A percentile compares a stretch with the other conserved stretches of the same genome.
These are phyloP conservation scores for Cantharis nigra DNA, from an alignment of 2,888 invertebrate species.

Conservation along the genomic window DNA sequence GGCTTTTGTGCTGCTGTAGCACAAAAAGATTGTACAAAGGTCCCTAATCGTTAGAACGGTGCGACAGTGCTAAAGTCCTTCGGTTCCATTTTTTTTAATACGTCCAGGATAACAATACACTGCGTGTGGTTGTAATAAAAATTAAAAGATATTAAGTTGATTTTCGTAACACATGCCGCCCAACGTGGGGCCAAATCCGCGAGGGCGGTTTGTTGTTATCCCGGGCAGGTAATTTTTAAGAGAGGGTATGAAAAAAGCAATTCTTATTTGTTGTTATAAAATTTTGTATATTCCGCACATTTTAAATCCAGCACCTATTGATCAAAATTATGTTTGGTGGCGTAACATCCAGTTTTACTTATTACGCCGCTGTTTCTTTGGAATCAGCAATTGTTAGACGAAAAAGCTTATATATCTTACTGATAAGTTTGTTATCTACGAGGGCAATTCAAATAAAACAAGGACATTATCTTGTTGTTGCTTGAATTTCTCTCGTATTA, in stretches of 20 bases:
- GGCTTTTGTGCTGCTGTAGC: background rate
- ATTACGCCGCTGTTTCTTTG: background rate
- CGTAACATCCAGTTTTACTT: background rate
- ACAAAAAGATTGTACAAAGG: background rate
- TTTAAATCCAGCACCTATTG: background rate
- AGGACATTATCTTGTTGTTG: background rate
- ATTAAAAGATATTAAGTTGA: background rate
- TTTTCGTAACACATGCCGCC: too few relatives aligned
- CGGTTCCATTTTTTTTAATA: background rate
- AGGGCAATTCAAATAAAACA: background rate
- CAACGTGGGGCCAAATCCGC: too few relatives aligned
- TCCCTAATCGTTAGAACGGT: background rate
- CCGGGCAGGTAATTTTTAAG: background rate
- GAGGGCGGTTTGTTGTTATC: too few relatives aligned
- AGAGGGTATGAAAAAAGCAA: background rate
- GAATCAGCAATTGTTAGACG: background rate
- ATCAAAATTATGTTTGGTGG: background rate
- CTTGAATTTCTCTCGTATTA: background rate
- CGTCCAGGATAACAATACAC: background rate
- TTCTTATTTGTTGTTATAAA: background rate
- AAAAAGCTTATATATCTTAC: background rate
- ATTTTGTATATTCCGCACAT: background rate
- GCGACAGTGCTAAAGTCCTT: background rate
- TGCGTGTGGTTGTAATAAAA: too few relatives aligned
- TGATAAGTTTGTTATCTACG: background rate